A percentile compares a stretch with the other conserved stretches of the same genome.
Evolutionary conservation across 2,113 vertebrate genomes (phyloP).

Genomic region (Poicephalus gulielmi): DNA sequence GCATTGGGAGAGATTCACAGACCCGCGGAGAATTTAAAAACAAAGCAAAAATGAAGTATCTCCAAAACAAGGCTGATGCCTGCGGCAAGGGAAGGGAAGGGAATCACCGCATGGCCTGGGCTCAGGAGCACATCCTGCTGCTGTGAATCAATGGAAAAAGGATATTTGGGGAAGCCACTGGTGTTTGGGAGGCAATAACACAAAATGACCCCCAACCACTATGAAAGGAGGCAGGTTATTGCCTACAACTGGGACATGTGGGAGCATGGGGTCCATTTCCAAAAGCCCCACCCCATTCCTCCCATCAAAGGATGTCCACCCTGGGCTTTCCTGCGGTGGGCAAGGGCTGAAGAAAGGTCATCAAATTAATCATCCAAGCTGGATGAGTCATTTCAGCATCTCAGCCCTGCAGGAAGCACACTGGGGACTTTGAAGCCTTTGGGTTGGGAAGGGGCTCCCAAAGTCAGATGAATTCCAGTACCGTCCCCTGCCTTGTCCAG

Average conservation of each 20-base stretch:
- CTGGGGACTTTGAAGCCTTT: neutral
- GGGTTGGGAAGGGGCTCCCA: neutral
- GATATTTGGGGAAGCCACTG: neutral
- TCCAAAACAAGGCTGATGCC: neutral
- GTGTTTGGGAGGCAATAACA: neutral
- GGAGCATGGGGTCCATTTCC: neutral
- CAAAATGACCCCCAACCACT: neutral
- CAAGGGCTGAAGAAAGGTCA: neutral
- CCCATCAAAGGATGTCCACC: neutral
- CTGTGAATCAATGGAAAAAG: neutral
- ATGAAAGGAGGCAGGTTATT: neutral
- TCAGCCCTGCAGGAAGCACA: neutral
- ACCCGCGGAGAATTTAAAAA: neutral
- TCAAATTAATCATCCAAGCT: neutral
- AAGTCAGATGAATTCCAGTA: fast-evolving
- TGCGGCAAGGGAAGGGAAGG: neutral
- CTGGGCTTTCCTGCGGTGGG: neutral
- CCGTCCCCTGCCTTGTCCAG: fast-evolving
- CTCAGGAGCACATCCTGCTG: neutral
- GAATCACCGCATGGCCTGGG: neutral
- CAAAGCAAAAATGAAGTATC: neutral
- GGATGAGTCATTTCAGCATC: neutral
- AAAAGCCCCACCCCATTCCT: neutral
- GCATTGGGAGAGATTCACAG: neutral
- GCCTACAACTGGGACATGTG: fast-evolving